phyloP scores from a whole-genome alignment of 2,888 invertebrate genomes.

The Alviniconcha strummeri region DNA sequence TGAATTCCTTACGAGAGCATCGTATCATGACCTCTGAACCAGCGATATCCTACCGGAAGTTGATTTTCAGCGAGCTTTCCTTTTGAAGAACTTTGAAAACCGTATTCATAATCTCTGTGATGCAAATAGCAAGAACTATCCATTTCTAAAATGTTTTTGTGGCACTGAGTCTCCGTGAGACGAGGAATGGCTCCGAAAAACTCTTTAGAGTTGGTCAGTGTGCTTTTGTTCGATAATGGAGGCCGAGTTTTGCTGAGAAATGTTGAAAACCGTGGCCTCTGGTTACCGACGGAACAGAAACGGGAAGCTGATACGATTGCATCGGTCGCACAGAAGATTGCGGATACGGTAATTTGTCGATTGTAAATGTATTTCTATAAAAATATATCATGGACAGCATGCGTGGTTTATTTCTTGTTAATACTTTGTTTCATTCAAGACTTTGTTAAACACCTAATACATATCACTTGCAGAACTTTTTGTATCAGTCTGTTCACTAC shows the following conservation, averaged over 20 bases:
- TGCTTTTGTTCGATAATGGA: conserved; percentile 54
- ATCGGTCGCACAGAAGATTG: conserved; percentile 58
- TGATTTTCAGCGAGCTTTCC: conserved; percentile 24
- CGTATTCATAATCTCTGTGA: neutral
- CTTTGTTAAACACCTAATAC: too few relatives aligned
- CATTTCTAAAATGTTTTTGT: conserved; percentile 9
- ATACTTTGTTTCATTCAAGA: too few relatives aligned
- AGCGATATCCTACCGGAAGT: conserved; percentile 19
- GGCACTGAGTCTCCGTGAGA: neutral
- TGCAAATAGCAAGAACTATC: conserved; percentile 11
- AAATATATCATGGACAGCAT: too few relatives aligned
- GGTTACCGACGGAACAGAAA: conserved; percentile 65
- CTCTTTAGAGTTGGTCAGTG: conserved; percentile 57
- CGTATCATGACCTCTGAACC: conserved; percentile 16
- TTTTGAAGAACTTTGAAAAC: conserved; percentile 21
- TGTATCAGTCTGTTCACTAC: too few relatives aligned
- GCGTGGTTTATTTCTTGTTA: too few relatives aligned
- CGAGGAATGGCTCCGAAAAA: conserved; percentile 31
- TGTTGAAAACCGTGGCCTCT: conserved; percentile 61
- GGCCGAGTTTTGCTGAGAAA: conserved; percentile 57
- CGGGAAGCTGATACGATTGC: conserved; percentile 55
- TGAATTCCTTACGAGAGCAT: too few relatives aligned
- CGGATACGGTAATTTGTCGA: conserved; percentile 57
- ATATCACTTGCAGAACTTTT: too few relatives aligned
- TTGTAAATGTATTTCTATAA: too few relatives aligned